Percentiles rank a stretch among this genome's conserved stretches.
Evolutionary conservation across 1,140 invertebrate species (phyloP).

Genomic region (Diprion similis): DNA sequence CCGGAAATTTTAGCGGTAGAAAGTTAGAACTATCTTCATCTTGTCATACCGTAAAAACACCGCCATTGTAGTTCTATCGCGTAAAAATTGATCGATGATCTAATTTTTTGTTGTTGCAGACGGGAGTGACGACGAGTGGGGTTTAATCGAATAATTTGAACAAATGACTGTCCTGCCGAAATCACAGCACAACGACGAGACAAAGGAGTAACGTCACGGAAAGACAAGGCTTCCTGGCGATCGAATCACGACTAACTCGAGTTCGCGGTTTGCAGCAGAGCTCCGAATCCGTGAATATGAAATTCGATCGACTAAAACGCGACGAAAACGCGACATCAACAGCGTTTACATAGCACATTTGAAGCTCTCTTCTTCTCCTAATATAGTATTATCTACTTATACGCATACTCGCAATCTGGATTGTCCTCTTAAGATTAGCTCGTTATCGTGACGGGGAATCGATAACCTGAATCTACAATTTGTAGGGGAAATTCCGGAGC

Average conservation of each 20-base stretch:
- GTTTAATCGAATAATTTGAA: not conserved
- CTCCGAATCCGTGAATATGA: not conserved
- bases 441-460: slow-evolving; percentile 4
- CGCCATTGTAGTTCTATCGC: no score
- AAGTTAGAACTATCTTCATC: no score
- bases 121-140: not conserved
- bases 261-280: not conserved
- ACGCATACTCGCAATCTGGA: not conserved
- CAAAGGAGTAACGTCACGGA: not conserved
- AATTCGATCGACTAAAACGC: not conserved
- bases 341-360: not conserved
- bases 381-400: not conserved
- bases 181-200: no score
- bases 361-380: no score
- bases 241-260: not conserved
- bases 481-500: not conserved
- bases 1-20: no score
- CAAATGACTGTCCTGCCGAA: no score
- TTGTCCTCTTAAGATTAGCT: not conserved
- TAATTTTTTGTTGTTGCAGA: not conserved
- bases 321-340: not conserved
- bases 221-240: not conserved
- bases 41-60: no score
- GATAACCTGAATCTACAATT: not conserved
- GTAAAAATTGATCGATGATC: no score